Evolutionary conservation across 1,140 invertebrate species (phyloP), one percentile per base, ranked within the genome.

Genomic region (Drosophila kikkawai): DNA sequence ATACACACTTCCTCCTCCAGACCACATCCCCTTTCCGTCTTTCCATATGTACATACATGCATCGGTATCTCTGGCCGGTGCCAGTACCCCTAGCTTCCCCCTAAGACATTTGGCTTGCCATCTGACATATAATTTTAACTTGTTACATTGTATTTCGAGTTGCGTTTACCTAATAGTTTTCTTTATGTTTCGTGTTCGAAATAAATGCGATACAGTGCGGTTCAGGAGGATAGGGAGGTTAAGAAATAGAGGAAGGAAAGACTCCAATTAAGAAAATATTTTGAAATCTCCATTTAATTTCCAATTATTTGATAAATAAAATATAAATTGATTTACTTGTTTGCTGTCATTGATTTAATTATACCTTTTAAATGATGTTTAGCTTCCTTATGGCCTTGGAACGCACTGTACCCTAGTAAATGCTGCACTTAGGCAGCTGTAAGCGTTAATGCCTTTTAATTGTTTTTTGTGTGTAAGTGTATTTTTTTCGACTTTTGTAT

Each of bases 361-460:
- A 17, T 13, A 11, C 6, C 19, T 36, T 19, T 26, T 5, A 29
- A 50, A 50, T 17, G 9, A 32, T 11, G 12, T 13, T 32, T 15
- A 13, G 9, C 36, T 57, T 58, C 29, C 44, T 22, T 66, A 66
- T 15, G 32, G 36, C 63, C 68, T 22, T 41, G 67, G 26, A 42
- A 29, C 67, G 53, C 69, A 73, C 69, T 73, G 67, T 71, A 73
- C 51, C 67, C 51, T 41, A 50, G 37, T 61, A 68, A 39, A 66
- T 56, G 68, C 82, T 82, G 81, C 85, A 78, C 85, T 87, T 81
- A 79, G 86, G 79, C 84, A 91, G 81, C 75, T 51, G 67, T 86
- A 88, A 88, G 82, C 85, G 84, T 80, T 87, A 90, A 88, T 88
- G 84, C 85, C 88, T 87, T 76, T 87, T 56, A 87, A 83, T 83